Evolutionary conservation across 2,888 invertebrate species (phyloP), one percentile per base, ranked within the genome.

Genomic region (Strigamia maritima): DNA sequence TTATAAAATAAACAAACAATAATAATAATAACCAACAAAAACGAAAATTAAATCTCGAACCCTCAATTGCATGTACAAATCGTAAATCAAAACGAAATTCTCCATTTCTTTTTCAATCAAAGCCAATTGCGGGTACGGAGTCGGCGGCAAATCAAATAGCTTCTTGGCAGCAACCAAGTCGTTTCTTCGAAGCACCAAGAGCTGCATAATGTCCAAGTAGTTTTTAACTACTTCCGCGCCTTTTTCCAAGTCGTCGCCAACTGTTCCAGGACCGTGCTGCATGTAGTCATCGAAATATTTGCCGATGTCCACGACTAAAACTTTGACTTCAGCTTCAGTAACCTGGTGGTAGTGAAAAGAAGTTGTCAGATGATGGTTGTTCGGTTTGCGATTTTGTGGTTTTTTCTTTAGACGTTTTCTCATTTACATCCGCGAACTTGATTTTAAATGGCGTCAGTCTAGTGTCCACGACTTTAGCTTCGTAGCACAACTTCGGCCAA

Each of bases 61-160:
- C 85, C 91, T 92, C 85, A 95, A 94, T 0, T 91, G 89, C 82
- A 90, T 91, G 84, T 93, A 95, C 28, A 96, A 88, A 83, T 91
- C 90, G 85, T 92, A 96, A 26, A 96, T 86, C 82, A 87, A 83
- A 79, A 92, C 91, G 89, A 95, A 90, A 84, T 86, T 85, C 76
- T 85, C 85, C 85, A 87, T 85, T 81, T 87, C 86, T 82, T 86
- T 87, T 83, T 86, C 86, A 8, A 87, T 85, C 74, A 85, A 84
- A n/a, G 84, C 83, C 40, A 93, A 93, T 80, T 91, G 90, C 0
- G 92, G 91, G 84, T 95, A 96, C 85, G 94, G 93, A 0, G 94
- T 92, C 76, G 94, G 89, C 0, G 94, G 91, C 83, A 96, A 91
- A 83, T 95, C 94, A 85, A 97, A 97, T 2, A 97, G 88, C 83